Percentiles rank a stretch among this genome's conserved stretches.
Conservation (phyloP, 2,797 vertebrate genomes). For the Triplophysa bombifrons region DNA sequence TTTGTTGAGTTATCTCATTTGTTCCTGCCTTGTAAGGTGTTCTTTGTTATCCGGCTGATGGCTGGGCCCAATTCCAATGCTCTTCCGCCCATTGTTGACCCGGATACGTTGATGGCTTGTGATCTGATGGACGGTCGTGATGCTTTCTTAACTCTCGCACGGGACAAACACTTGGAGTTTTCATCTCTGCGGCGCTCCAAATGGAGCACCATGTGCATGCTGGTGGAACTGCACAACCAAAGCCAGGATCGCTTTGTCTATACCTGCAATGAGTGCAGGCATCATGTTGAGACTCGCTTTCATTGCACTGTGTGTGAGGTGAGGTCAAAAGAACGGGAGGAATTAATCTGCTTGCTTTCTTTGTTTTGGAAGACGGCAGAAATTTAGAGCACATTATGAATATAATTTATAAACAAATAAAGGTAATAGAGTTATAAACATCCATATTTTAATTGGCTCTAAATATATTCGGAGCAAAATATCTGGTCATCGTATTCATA, state of each 20-base stretch:
- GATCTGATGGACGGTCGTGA: conserved; percentile 98
- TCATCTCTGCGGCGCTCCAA: conserved; percentile 91
- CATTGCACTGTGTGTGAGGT: conserved; percentile 98
- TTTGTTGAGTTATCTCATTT: no score
- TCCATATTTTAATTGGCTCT: no score
- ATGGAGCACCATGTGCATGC: conserved; percentile 98
- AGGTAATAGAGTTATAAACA: neutral
- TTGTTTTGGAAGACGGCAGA: neutral
- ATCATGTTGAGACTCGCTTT: conserved; percentile 96
- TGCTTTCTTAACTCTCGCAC: conserved; percentile 92
- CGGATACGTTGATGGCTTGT: conserved; percentile 90
- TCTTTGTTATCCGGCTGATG: conserved; percentile 95
- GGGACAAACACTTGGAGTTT: conserved; percentile 98
- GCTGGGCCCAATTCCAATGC: conserved; percentile 92
- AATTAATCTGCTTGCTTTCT: neutral
- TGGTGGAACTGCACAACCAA: conserved; percentile 97
- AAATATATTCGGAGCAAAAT: neutral
- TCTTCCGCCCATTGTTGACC: conserved; percentile 89
- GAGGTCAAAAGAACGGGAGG: conserved; percentile 46
- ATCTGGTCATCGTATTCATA: neutral
- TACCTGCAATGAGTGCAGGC: conserved; percentile 97
- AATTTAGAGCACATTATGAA: neutral
- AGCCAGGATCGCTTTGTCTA: conserved; percentile 98
- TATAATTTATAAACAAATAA: neutral
- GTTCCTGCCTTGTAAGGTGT: conserved; percentile 78